These are phyloP conservation scores for Ceratina australensis DNA, from an alignment of 1,140 invertebrate genomes.

Conservation along the genomic window DNA sequence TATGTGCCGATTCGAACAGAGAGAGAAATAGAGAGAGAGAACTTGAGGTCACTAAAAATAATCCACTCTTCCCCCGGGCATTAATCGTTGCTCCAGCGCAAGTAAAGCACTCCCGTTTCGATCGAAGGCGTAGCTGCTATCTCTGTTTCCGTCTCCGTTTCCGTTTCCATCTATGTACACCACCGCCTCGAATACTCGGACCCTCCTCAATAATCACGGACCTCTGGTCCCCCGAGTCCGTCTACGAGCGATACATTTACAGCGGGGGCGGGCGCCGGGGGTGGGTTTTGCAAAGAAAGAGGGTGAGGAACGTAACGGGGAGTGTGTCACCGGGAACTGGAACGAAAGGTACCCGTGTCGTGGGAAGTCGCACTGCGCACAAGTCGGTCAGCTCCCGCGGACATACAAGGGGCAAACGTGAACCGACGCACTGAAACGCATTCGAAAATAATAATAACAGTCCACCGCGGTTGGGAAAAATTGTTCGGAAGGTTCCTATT, in stretches of 20 bases:
- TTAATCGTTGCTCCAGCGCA: background rate
- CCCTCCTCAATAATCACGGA: no score
- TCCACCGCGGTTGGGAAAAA: conserved; percentile 63
- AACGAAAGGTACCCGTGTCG: no score
- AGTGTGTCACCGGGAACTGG: no score
- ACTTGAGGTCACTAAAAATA: background rate
- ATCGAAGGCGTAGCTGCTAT: background rate
- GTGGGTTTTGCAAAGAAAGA: no score
- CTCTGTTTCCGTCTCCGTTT: background rate
- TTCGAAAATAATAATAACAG: conserved; percentile 59
- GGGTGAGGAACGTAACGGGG: no score
- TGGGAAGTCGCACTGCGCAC: no score
- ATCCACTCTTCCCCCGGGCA: background rate
- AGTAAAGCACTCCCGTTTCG: background rate
- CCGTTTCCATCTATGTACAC: background rate
- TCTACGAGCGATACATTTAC: no score
- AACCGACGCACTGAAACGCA: conserved; percentile 63
- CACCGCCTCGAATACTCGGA: no score
- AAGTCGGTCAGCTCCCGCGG: no score
- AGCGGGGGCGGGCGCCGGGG: no score
- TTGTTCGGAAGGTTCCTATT: conserved; percentile 44
- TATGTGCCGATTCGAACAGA: conserved; percentile 54
- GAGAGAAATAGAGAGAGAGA: background rate
- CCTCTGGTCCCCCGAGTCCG: no score
- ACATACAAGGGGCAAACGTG: background rate